A percentile compares a stretch with the other conserved stretches of the same genome.
These are phyloP conservation scores for Trematomus bernacchii DNA, from an alignment of 2,797 vertebrate genomes.

Conservation along the genomic window DNA sequence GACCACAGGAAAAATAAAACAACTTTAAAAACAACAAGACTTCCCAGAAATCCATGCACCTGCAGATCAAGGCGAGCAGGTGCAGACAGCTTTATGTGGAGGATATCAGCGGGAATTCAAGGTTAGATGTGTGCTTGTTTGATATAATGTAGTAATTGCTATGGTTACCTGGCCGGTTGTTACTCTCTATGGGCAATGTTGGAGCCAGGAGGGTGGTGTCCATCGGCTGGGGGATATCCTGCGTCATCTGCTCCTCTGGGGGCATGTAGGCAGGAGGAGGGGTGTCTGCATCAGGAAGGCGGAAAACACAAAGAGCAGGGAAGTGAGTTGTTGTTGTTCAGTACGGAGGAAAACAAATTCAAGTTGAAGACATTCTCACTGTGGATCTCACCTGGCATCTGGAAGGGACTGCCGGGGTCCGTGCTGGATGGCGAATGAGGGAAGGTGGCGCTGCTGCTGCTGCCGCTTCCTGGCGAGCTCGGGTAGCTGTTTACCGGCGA, in stretches of 20 bases:
- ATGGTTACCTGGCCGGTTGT: constrained; percentile 91
- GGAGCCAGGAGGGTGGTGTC: constrained; percentile 95
- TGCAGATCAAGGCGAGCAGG: constrained; percentile 66
- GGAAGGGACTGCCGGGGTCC: constrained; percentile 97
- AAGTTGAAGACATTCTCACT: neutral
- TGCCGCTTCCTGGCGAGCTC: constrained; percentile 94
- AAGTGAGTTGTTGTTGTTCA: neutral
- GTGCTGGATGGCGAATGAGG: constrained; percentile 97
- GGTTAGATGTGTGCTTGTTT: neutral
- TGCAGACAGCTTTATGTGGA: constrained; percentile 55
- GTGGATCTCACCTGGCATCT: constrained; percentile 93
- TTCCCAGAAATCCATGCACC: constrained; percentile 64
- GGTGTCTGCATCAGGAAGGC: constrained; percentile 87
- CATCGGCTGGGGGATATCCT: constrained; percentile 98
- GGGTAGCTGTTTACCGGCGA: constrained; percentile 97
- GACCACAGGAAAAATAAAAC: constrained; percentile 17
- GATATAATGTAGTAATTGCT: constrained; percentile 12
- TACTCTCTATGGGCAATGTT: constrained; percentile 90
- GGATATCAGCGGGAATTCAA: constrained; percentile 59
- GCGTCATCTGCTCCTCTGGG: constrained; percentile 97
- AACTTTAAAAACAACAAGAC: constrained; percentile 18
- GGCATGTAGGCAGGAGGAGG: constrained; percentile 98
- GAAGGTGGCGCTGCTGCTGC: constrained; percentile 93
- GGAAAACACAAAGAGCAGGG: constrained; percentile 20
- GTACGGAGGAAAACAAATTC: neutral